Evolutionary conservation across 1,140 invertebrate genomes (phyloP).

Genomic region (Neodiprion pinetum): DNA sequence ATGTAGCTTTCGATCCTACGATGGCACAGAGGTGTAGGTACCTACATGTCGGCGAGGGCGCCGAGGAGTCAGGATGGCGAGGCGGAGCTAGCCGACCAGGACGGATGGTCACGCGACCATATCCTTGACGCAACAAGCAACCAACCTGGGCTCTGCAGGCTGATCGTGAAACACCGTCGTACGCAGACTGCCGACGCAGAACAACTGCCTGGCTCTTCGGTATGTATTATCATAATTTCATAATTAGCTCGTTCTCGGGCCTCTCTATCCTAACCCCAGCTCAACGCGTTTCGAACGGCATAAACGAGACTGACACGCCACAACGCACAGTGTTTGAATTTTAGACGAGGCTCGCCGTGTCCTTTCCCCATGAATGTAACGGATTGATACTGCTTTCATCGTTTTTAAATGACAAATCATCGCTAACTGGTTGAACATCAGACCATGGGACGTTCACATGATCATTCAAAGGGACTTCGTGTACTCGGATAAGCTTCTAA

Average conservation of each 20-base stretch:
- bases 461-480: too few species aligned
- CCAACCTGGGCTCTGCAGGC: not conserved
- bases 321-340: not conserved
- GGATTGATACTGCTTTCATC: too few species aligned
- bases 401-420: too few species aligned
- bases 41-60: not conserved
- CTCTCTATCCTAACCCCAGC: not conserved
- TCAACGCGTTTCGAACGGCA: not conserved
- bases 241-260: not conserved
- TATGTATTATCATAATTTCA: slow-evolving; percentile 2
- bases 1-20: too few species aligned
- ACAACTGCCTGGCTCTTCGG: not conserved
- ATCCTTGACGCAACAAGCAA: not conserved
- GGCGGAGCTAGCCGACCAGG: slow-evolving; percentile 2
- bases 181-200: not conserved
- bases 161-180: too few species aligned
- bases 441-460: too few species aligned
- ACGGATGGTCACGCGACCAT: slow-evolving; percentile 4
- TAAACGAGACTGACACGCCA: not conserved
- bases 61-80: slow-evolving; percentile 3
- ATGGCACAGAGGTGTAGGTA: not conserved
- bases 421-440: too few species aligned
- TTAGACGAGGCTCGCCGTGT: too few species aligned
- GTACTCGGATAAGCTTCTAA: too few species aligned
- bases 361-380: too few species aligned